Conservation (phyloP, 1,140 invertebrate species). For the Chlorops oryzae region DNA sequence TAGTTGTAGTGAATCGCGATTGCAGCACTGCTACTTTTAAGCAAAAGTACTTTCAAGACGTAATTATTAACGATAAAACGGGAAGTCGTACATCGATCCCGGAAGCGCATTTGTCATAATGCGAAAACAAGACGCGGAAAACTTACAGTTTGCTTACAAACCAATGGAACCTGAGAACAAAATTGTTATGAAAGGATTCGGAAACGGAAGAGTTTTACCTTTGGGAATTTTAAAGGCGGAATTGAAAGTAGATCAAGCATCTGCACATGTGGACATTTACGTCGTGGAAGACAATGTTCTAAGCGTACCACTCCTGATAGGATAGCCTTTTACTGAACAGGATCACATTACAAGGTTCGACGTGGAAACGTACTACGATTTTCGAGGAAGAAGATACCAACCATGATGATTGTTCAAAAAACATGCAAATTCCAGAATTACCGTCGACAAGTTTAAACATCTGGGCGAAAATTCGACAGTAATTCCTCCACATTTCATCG, state of each 20-base stretch:
- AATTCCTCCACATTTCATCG: slow-evolving; percentile 2
- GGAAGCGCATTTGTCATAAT: too few relatives aligned
- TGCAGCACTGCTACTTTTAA: too few relatives aligned
- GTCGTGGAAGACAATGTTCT: not conserved
- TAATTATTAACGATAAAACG: not conserved
- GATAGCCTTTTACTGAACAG: slow-evolving; percentile 5
- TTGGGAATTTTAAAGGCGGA: too few relatives aligned
- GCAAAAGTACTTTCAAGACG: slow-evolving; percentile 1
- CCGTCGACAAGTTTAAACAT: not conserved
- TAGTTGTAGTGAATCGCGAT: too few relatives aligned
- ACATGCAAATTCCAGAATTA: not conserved
- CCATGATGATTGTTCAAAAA: not conserved
- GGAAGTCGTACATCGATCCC: not conserved
- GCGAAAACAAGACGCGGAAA: too few relatives aligned
- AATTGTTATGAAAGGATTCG: too few relatives aligned
- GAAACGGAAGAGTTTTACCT: too few relatives aligned
- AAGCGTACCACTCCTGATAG: not conserved
- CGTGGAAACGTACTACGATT: not conserved
- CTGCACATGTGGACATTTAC: not conserved
- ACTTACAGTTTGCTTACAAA: too few relatives aligned
- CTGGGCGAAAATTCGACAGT: not conserved
- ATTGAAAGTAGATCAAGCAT: not conserved
- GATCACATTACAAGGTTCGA: slow-evolving; percentile 2
- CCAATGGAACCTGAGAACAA: too few relatives aligned
- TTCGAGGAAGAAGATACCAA: not conserved